Evolutionary conservation across 2,113 vertebrate species (phyloP).

Genomic region (Dipodomys ordii): DNA sequence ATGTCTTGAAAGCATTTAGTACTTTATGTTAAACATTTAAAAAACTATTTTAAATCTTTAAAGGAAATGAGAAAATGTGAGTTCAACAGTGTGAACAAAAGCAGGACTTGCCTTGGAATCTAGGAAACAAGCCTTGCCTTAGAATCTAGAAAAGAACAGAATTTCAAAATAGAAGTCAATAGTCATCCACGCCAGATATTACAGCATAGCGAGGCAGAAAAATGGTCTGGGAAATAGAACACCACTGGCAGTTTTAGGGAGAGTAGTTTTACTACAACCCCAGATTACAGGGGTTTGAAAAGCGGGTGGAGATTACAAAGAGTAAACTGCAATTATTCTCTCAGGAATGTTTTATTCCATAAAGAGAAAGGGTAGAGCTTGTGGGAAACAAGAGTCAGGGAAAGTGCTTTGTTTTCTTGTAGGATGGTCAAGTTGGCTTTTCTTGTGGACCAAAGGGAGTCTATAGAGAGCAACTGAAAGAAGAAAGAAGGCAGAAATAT

Average conservation of each 20-base stretch:
- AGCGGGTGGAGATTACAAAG: neutral
- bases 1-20: neutral
- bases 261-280: neutral
- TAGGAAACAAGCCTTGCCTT: too few relatives aligned
- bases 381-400: neutral
- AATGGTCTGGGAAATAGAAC: neutral
- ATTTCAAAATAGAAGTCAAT: conserved; percentile 3
- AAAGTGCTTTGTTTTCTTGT: neutral
- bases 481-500: neutral
- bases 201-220: neutral
- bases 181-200: too few relatives aligned
- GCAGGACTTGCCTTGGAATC: neutral
- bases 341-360: neutral
- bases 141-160: neutral
- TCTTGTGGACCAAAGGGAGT: neutral
- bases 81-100: conserved; percentile 22
- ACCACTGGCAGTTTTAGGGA: neutral
- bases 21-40: neutral
- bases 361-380: neutral
- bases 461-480: neutral
- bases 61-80: neutral
- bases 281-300: neutral
- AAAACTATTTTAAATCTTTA: conserved; percentile 10
- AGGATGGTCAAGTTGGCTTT: neutral
- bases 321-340: neutral